A percentile compares a stretch with the other conserved stretches of the same genome.
These are phyloP conservation scores for Cotesia congregata DNA, from an alignment of 2,888 invertebrate genomes.

Conservation along the genomic window DNA sequence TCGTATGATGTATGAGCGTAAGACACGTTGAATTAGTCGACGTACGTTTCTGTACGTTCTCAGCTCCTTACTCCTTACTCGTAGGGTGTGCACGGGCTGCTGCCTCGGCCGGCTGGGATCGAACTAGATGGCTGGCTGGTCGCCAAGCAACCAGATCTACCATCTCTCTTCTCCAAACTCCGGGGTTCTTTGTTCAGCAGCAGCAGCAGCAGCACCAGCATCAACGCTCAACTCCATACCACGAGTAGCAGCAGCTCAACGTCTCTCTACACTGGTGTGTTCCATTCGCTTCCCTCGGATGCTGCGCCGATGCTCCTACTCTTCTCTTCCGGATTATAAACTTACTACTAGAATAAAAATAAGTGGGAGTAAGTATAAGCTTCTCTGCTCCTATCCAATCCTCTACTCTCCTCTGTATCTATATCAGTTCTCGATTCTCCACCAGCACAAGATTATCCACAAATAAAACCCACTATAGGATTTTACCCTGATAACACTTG, in stretches of 20 bases:
- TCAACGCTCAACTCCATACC: conserved; percentile 8
- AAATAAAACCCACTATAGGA: neutral
- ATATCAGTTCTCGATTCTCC: neutral
- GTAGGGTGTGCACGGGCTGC: conserved; percentile 47
- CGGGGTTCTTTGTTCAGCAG: conserved; percentile 39
- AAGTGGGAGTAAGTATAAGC: conserved; percentile 12
- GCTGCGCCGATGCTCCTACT: conserved; percentile 36
- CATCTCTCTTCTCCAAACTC: conserved; percentile 48
- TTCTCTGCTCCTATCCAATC: neutral
- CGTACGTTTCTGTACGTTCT: neutral
- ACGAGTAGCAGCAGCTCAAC: neutral
- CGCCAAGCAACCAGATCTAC: conserved; percentile 67
- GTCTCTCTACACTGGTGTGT: neutral
- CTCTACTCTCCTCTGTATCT: neutral
- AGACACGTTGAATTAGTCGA: neutral
- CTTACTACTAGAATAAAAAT: conserved; percentile 12
- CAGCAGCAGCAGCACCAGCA: conserved; percentile 19
- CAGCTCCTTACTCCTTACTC: conserved; percentile 33
- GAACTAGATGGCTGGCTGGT: conserved; percentile 69
- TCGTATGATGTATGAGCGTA: neutral
- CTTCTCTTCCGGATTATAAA: conserved; percentile 37
- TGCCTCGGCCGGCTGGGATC: conserved; percentile 67
- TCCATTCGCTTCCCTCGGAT: conserved; percentile 16
- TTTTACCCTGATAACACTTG: conserved; percentile 5
- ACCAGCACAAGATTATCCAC: neutral